phyloP scores from a whole-genome alignment of 2,888 invertebrate species.

The Pelosia muscerda region DNA sequence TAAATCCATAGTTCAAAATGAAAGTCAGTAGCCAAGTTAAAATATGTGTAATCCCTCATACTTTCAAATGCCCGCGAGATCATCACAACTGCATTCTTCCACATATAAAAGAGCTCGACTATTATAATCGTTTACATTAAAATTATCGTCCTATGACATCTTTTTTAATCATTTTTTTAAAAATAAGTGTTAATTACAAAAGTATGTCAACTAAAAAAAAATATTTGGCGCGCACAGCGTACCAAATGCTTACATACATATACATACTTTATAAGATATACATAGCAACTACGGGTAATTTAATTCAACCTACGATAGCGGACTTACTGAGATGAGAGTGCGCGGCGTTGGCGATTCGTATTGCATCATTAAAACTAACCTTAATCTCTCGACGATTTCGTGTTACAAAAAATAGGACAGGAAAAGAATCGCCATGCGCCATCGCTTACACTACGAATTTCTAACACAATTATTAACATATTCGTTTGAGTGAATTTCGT shows the following conservation, averaged over 20 bases:
- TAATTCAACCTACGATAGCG: slow-evolving; percentile 67
- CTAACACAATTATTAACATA: slow-evolving; percentile 67
- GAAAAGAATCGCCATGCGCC: slow-evolving; percentile 38
- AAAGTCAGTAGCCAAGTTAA: slow-evolving; percentile 72
- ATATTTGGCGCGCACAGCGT: slow-evolving; percentile 80
- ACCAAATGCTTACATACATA: slow-evolving; percentile 79
- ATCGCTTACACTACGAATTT: slow-evolving; percentile 63
- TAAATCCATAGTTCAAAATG: slow-evolving; percentile 40
- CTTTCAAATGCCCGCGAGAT: slow-evolving; percentile 82
- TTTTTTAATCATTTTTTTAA: slow-evolving; percentile 61
- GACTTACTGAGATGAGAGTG: slow-evolving; percentile 62
- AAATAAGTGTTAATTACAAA: slow-evolving; percentile 84
- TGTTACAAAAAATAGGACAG: slow-evolving; percentile 33
- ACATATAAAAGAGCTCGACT: slow-evolving; percentile 83
- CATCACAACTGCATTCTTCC: slow-evolving; percentile 80
- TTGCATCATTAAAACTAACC: slow-evolving; percentile 45
- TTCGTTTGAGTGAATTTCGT: slow-evolving; percentile 33
- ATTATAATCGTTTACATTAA: slow-evolving; percentile 73
- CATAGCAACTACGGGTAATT: slow-evolving; percentile 82
- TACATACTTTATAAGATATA: slow-evolving; percentile 77
- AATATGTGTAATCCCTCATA: slow-evolving; percentile 81
- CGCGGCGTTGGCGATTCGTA: slow-evolving; percentile 45
- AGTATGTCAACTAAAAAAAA: slow-evolving; percentile 85
- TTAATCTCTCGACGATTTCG: slow-evolving; percentile 34
- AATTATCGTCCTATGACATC: slow-evolving; percentile 78